Conservation (phyloP, 2,797 vertebrate genomes). For the Acrocephalus scirpaceus region DNA sequence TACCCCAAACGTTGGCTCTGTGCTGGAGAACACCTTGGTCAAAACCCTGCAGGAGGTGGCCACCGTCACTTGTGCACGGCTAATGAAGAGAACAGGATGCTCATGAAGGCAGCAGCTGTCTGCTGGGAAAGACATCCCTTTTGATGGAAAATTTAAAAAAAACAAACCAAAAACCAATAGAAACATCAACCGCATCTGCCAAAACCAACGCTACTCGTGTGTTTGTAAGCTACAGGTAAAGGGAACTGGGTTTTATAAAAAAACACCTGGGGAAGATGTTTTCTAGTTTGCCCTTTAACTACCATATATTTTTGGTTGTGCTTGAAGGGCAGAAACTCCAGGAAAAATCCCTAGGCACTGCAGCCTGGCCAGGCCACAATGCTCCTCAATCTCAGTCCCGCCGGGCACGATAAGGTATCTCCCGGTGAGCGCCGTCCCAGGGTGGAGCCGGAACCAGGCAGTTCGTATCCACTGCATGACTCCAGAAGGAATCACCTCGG, state of each 20-base stretch:
- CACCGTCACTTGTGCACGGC: not conserved
- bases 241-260: not conserved
- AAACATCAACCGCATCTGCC: not conserved
- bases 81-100: slow-evolving; percentile 32
- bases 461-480: accelerated
- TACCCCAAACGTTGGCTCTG: not conserved
- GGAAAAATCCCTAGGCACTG: accelerated
- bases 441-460: not conserved
- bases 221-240: not conserved
- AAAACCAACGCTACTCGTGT: accelerated
- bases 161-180: not conserved
- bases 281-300: not conserved
- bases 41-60: not conserved
- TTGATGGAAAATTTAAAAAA: not conserved
- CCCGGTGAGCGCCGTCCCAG: accelerated
- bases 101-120: not conserved
- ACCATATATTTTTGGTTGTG: accelerated
- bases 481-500: accelerated
- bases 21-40: not conserved
- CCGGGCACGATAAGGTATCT: accelerated
- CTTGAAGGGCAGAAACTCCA: not conserved
- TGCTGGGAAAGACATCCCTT: not conserved
- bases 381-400: accelerated
- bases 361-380: accelerated
- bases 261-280: not conserved